Evolutionary conservation across 2,113 vertebrate genomes (phyloP).

Genomic region (Malaclemys terrapin): DNA sequence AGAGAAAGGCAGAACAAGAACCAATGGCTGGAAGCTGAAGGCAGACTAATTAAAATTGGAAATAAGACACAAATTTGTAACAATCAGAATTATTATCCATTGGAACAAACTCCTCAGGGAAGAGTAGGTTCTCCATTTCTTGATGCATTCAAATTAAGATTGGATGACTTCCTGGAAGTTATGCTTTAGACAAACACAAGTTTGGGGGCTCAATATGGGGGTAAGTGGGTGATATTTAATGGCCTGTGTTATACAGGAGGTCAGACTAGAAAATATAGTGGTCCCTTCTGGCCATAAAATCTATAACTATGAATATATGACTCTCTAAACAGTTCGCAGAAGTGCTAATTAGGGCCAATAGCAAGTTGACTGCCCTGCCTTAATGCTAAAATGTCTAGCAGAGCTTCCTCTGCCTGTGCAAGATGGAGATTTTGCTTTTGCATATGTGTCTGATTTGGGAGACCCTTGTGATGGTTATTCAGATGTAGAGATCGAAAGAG

Average conservation of each 20-base stretch:
- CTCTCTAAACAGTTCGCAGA: neutral
- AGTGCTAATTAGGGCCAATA: neutral
- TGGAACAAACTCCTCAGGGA: neutral
- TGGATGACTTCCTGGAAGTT: neutral
- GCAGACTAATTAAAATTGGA: neutral
- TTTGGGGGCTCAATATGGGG: neutral
- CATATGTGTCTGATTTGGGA: neutral
- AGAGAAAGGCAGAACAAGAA: neutral
- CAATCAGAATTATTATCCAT: no score
- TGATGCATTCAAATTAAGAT: neutral
- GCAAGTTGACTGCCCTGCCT: neutral
- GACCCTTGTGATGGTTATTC: neutral
- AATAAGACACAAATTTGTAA: neutral
- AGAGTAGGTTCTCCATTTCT: neutral
- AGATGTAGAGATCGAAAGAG: neutral
- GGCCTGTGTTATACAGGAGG: neutral
- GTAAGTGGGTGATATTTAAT: neutral
- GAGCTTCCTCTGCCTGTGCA: neutral
- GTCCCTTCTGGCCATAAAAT: neutral
- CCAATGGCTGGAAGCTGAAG: neutral
- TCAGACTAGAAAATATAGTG: neutral
- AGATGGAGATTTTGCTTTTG: neutral
- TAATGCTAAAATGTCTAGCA: neutral
- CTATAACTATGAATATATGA: neutral
- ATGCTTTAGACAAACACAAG: neutral